Evolutionary conservation across 2,888 invertebrate genomes (phyloP), one percentile per base, ranked within the genome.

Genomic region (Sarcophaga caerulescens): DNA sequence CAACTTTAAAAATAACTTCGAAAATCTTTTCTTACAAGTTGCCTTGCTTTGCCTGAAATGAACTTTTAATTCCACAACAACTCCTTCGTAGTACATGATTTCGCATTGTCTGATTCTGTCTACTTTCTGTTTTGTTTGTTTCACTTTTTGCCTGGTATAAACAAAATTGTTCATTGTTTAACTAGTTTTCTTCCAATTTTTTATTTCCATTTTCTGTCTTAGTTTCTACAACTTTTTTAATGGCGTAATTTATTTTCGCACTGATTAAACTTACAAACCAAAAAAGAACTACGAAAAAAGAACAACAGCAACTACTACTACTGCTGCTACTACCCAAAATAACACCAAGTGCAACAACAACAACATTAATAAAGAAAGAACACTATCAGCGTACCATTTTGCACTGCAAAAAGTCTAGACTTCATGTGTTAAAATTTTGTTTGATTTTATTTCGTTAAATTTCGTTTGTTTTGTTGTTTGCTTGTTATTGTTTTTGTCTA

Each of bases 401-500:
- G 17, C 25, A 52, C 11, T 12, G 45, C 62, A 19, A 68, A 76
- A 47, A 71, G 85, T 85, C 85, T 85, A 85, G 85, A 85, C 85
- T 68, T 80, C 68, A 73, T 78, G 14, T 75, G 63, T 75, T 69
- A 57, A 69, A 62, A 74, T 69, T 35, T 79, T 75, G 65, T 84
- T 83, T 68, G 69, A 45, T 81, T 76, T 52, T 69, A 63, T 73
- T 75, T 44, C 25, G 1, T 52, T 52, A 14, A 52, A 52, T 52
- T 75, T 23, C 35, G 45, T 52, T 59, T 52, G 17, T 65, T 65
- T 65, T 23, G 6, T 14, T 44, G 0, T 19, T 60, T 60, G n/a
- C 11, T 66, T 65, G 59, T 68, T 57, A 57, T 35, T n/a, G 45
- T 52, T 68, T n/a, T 21, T 44, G 6, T 59, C 21, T 73, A 1